These are phyloP conservation scores for Caradrina clavipalpis DNA, from an alignment of 2,888 invertebrate genomes.

Conservation along the genomic window DNA sequence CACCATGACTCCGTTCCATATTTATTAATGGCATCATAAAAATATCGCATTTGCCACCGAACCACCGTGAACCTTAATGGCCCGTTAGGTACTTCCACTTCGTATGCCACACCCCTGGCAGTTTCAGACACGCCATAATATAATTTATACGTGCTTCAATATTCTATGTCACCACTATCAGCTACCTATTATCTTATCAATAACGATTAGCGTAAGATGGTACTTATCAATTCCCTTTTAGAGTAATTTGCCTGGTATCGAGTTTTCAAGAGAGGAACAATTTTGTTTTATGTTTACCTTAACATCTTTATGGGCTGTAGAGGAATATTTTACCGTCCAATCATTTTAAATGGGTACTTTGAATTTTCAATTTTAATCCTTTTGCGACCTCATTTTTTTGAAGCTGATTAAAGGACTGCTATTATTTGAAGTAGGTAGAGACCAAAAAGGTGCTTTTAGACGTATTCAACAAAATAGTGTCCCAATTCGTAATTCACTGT, in stretches of 20 bases:
- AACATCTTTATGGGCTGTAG: not conserved
- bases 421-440: too few species aligned
- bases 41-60: conserved; percentile 62
- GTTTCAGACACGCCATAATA: conserved; percentile 68
- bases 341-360: not conserved
- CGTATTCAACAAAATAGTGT: not conserved
- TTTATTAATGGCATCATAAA: conserved; percentile 71
- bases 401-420: not conserved
- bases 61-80: conserved; percentile 66
- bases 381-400: not conserved
- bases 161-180: conserved; percentile 44
- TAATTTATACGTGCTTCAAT: conserved; percentile 68
- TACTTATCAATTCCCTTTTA: conserved; percentile 27
- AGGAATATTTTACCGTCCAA: not conserved
- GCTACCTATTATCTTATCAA: conserved; percentile 65
- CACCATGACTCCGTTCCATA: conserved; percentile 48
- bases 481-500: not conserved
- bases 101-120: conserved; percentile 72
- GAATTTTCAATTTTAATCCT: too few species aligned
- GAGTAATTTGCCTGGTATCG: conserved; percentile 28
- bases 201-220: conserved; percentile 56
- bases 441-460: not conserved
- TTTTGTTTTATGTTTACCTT: not conserved
- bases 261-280: conserved; percentile 7
- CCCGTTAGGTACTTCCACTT: conserved; percentile 69